Evolutionary conservation across 2,797 vertebrate species (phyloP).

Genomic region (Neopelma chrysocephalum): DNA sequence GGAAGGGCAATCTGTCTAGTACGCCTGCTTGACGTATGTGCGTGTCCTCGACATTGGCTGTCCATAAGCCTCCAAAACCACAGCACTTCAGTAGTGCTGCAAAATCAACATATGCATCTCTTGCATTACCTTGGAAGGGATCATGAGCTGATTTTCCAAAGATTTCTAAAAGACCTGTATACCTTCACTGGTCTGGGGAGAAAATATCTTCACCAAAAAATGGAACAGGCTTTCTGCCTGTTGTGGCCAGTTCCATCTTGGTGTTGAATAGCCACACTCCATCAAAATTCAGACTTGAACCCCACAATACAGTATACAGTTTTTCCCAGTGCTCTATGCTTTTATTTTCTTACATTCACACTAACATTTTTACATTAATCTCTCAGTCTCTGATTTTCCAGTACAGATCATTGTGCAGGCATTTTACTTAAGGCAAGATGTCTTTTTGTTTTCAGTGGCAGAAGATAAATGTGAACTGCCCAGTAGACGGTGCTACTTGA

Average conservation of each 20-base stretch:
- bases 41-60: not conserved
- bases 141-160: not conserved
- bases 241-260: not conserved
- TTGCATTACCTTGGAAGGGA: not conserved
- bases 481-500: conserved; percentile 33
- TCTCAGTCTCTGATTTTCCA: not conserved
- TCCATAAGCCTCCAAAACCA: conserved; percentile 15
- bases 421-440: not conserved
- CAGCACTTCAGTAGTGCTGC: not conserved
- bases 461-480: not conserved
- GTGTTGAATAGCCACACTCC: not conserved
- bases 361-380: not conserved
- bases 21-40: not conserved
- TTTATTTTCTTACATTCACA: not conserved
- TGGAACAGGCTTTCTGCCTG: not conserved
- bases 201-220: not conserved
- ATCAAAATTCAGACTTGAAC: not conserved
- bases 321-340: not conserved
- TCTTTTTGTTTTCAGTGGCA: not conserved
- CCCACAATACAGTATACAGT: not conserved
- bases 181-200: not conserved
- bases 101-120: not conserved
- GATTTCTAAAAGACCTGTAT: not conserved
- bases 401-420: not conserved
- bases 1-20: conserved; percentile 15